Percentiles rank a stretch among this genome's conserved stretches.
Conservation (phyloP, 2,797 vertebrate genomes). For the Allobates femoralis region DNA sequence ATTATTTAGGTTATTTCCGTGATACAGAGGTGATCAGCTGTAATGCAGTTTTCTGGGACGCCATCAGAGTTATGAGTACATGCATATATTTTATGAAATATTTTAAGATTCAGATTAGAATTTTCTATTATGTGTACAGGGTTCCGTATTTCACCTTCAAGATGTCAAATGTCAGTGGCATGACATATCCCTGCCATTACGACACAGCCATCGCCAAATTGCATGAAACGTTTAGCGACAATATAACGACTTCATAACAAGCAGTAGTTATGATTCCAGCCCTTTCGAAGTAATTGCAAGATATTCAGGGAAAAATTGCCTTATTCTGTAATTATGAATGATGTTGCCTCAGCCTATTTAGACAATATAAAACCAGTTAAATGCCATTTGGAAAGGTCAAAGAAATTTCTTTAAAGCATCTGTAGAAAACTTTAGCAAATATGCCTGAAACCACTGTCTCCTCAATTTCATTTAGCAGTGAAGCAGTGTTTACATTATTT, state of each 20-base stretch:
- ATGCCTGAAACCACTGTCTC: constrained; percentile 30
- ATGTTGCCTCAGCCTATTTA: constrained; percentile 52
- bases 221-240: neutral
- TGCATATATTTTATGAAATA: neutral
- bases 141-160: neutral
- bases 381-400: constrained; percentile 65
- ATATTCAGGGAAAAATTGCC: constrained; percentile 38
- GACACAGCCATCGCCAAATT: neutral
- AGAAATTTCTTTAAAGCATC: constrained; percentile 41
- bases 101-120: neutral
- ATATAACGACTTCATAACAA: neutral
- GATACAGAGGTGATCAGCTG: neutral
- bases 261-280: neutral
- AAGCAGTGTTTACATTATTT: constrained; percentile 49
- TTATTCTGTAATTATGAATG: constrained; percentile 49
- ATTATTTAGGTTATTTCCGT: constrained; percentile 15
- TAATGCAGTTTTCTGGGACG: neutral
- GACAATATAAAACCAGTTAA: constrained; percentile 58
- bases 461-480: constrained; percentile 53
- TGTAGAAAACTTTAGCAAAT: constrained; percentile 65
- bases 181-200: neutral
- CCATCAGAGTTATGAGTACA: neutral
- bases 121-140: neutral
- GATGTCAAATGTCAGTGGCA: neutral
- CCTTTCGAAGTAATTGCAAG: constrained; percentile 30